These are phyloP conservation scores for Calephelis virginiensis DNA, from an alignment of 1,140 invertebrate genomes.

Conservation along the genomic window DNA sequence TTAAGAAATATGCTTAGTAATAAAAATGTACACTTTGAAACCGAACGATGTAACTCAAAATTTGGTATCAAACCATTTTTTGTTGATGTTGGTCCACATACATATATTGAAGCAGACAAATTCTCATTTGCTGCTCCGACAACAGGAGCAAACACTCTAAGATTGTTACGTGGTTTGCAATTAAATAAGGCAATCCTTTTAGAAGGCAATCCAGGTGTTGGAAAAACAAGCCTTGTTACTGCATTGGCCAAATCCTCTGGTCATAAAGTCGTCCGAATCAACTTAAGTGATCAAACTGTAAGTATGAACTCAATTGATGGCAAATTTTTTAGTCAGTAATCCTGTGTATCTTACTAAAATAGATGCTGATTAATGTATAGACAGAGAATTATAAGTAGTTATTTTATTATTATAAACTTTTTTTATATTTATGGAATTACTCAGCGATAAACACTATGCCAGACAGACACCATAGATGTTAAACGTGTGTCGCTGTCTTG, in stretches of 20 bases:
- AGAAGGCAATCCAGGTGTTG: constrained; percentile 98
- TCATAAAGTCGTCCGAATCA: constrained; percentile 93
- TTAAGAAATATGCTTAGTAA: constrained; percentile 53
- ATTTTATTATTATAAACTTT: no score
- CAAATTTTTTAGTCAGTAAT: background rate
- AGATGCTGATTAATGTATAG: no score
- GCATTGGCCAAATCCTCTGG: constrained; percentile 93
- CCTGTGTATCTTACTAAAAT: background rate
- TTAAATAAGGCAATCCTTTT: constrained; percentile 94
- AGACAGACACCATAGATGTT: no score
- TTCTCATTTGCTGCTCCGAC: constrained; percentile 91
- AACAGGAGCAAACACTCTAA: constrained; percentile 89
- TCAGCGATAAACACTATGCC: no score
- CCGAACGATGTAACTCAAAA: constrained; percentile 45
- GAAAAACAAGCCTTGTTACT: constrained; percentile 96
- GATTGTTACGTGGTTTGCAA: constrained; percentile 92
- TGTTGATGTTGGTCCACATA: constrained; percentile 77
- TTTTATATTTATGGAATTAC: no score
- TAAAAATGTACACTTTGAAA: constrained; percentile 46
- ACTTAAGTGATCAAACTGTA: constrained; percentile 98
- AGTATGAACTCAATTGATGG: constrained; percentile 45
- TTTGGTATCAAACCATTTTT: constrained; percentile 88
- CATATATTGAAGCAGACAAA: constrained; percentile 40
- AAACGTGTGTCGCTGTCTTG: no score
- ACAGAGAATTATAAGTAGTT: no score